phyloP scores from a whole-genome alignment of 2,797 vertebrate species.

The Peromyscus melanophrys region DNA sequence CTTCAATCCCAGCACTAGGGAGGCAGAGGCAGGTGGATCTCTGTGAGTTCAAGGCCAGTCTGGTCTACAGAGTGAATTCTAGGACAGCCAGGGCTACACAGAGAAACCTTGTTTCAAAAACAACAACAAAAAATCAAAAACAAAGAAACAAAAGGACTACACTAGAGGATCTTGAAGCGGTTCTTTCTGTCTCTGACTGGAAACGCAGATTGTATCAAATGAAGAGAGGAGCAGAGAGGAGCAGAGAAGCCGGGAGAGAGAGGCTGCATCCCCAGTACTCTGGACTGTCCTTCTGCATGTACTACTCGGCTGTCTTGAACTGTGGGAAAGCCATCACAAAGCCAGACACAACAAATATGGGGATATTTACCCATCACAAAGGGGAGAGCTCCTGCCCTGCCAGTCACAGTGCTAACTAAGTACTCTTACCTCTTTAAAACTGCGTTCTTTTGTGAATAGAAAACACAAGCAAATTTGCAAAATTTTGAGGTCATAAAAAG shows the following conservation, averaged over 20 bases:
- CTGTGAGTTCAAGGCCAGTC: too few relatives aligned
- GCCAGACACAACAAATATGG: too few relatives aligned
- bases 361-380: too few relatives aligned
- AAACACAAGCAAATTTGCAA: too few relatives aligned
- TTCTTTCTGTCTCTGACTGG: constrained; percentile 26
- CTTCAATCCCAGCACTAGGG: not conserved
- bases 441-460: constrained; percentile 1
- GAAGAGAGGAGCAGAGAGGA: not conserved
- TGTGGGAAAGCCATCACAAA: not conserved
- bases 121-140: too few relatives aligned
- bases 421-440: not conserved
- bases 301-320: not conserved
- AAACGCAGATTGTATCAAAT: not conserved
- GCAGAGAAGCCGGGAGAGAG: not conserved
- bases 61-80: too few relatives aligned
- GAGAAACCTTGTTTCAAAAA: not conserved
- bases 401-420: not conserved
- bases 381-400: not conserved
- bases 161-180: constrained; percentile 29
- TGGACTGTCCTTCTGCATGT: constrained; percentile 6
- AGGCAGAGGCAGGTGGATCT: not conserved
- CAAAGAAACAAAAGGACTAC: not conserved
- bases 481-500: too few relatives aligned
- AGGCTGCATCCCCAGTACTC: not conserved
- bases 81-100: too few relatives aligned